Conservation (phyloP, 2,797 vertebrate species). For the Sebastes dallii region DNA sequence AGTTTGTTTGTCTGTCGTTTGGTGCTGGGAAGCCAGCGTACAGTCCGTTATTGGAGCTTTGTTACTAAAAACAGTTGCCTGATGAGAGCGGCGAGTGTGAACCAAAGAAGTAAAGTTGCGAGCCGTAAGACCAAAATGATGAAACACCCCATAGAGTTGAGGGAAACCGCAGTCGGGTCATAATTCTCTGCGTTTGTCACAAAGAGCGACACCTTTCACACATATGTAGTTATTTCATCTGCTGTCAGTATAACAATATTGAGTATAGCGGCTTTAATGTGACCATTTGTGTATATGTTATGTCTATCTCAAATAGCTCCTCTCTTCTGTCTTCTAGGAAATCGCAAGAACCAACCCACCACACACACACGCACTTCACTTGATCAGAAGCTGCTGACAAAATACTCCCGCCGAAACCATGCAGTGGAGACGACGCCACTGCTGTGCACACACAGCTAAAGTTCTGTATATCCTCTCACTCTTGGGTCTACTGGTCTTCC, state of each 20-base stretch:
- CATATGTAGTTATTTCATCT: background rate
- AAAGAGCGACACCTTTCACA: background rate
- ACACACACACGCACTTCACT: background rate
- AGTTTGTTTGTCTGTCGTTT: background rate
- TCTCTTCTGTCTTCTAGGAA: constrained; percentile 30
- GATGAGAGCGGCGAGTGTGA: background rate
- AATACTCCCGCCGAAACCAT: constrained; percentile 67
- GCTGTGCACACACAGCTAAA: constrained; percentile 86
- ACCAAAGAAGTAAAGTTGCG: background rate
- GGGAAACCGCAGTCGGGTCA: background rate
- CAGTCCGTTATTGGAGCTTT: background rate
- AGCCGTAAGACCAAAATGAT: background rate
- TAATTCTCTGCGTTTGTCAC: background rate
- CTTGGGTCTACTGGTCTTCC: constrained; percentile 87
- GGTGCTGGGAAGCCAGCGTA: background rate
- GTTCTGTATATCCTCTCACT: constrained; percentile 86
- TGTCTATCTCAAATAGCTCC: background rate
- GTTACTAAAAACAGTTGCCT: background rate
- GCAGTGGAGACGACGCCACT: constrained; percentile 86
- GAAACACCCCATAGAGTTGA: background rate
- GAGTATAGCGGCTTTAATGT: background rate
- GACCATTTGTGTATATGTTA: background rate
- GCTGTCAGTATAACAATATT: background rate
- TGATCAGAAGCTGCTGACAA: constrained; percentile 14
- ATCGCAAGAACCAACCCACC: background rate